Conservation (phyloP, 2,113 vertebrate genomes). For the Albula glossodonta region DNA sequence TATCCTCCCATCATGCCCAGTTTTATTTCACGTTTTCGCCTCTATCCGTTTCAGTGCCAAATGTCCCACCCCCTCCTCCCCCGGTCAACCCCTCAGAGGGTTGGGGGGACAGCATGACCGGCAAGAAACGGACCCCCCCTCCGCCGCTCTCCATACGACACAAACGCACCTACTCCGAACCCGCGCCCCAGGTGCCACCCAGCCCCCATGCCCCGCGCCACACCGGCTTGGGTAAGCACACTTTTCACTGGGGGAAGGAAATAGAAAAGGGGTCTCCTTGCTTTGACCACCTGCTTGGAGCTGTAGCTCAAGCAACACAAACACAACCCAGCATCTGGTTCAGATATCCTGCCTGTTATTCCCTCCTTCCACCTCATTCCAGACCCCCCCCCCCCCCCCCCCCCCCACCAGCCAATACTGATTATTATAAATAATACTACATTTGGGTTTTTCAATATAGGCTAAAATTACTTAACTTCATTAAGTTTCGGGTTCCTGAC, state of each 20-base stretch:
- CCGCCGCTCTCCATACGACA: constrained; percentile 56
- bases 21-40: neutral
- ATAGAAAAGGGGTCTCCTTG: no score
- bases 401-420: no score
- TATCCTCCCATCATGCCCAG: neutral
- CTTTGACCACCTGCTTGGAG: neutral
- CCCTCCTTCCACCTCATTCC: no score
- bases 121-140: constrained; percentile 53
- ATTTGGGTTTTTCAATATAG: no score
- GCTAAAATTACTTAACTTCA: no score
- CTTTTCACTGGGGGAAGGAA: no score
- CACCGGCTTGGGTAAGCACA: constrained; percentile 44
- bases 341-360: no score
- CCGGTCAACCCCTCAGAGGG: constrained; percentile 40
- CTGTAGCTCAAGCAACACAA: no score
- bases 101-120: constrained; percentile 40
- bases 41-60: constrained; percentile 51
- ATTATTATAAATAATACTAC: no score
- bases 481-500: no score
- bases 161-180: constrained; percentile 64
- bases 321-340: no score
- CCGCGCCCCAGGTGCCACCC: constrained; percentile 47
- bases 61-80: constrained; percentile 49
- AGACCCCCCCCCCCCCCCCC: no score
- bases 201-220: constrained; percentile 46